These are phyloP conservation scores for Aphis craccivora DNA, from an alignment of 1,140 invertebrate genomes.

Conservation along the genomic window DNA sequence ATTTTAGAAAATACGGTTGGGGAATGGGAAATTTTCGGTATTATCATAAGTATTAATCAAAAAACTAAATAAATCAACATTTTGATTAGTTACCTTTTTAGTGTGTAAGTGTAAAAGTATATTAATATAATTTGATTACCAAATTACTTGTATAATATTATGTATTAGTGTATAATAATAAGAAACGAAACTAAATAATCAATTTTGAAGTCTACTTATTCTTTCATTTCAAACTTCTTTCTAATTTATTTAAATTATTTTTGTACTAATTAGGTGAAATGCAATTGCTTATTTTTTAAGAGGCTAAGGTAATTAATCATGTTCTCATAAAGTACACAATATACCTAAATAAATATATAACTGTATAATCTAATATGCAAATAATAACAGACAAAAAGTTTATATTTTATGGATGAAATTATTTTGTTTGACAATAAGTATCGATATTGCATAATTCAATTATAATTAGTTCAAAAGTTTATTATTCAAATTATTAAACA, in stretches of 20 bases:
- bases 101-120: not conserved
- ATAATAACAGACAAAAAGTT: not conserved
- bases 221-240: not conserved
- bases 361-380: not conserved
- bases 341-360: not conserved
- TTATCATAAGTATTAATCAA: no score
- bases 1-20: no score
- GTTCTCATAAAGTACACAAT: not conserved
- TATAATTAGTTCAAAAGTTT: not conserved
- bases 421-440: not conserved
- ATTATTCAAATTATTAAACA: no score
- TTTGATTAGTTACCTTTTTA: not conserved
- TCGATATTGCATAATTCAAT: not conserved
- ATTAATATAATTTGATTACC: not conserved
- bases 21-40: no score
- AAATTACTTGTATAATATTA: not conserved
- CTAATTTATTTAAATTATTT: conserved; percentile 21
- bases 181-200: not conserved
- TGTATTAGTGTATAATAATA: not conserved
- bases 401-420: not conserved
- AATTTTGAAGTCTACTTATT: not conserved
- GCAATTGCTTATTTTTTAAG: conserved; percentile 2
- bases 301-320: not conserved
- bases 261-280: not conserved
- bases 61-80: not conserved